Evolutionary conservation across 2,888 invertebrate species (phyloP).

Genomic region (Ametastegia equiseti): DNA sequence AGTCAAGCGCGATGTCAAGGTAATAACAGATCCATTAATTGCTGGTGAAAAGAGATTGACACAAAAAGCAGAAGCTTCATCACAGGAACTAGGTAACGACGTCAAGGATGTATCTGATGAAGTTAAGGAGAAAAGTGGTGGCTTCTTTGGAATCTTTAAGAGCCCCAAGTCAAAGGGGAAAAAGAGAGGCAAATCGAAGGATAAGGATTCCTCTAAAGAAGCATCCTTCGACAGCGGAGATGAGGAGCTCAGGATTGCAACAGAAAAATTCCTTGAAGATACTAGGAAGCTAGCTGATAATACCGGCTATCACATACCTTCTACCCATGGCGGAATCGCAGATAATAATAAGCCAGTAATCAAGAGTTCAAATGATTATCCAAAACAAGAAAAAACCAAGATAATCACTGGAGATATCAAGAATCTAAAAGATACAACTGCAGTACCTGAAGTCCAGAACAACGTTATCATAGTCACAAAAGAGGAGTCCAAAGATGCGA

Average conservation of each 20-base stretch:
- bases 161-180: constrained; percentile 66
- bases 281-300: constrained; percentile 56
- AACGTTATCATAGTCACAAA: constrained; percentile 45
- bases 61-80: constrained; percentile 7
- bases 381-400: constrained; percentile 29
- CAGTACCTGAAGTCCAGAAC: constrained; percentile 49
- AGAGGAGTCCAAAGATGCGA: constrained; percentile 52
- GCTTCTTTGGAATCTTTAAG: constrained; percentile 69
- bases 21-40: constrained; percentile 5
- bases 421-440: constrained; percentile 40
- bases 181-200: constrained; percentile 68
- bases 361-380: neutral
- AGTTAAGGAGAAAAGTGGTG: constrained; percentile 61
- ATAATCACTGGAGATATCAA: constrained; percentile 50
- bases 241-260: constrained; percentile 56
- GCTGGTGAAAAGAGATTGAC: constrained; percentile 20
- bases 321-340: constrained; percentile 22
- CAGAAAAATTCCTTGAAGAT: constrained; percentile 57
- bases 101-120: constrained; percentile 56
- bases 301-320: constrained; percentile 40
- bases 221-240: constrained; percentile 61
- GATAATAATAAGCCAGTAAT: constrained; percentile 50
- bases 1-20: constrained; percentile 15
- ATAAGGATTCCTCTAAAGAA: constrained; percentile 65
- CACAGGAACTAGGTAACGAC: constrained; percentile 45